Evolutionary conservation across 2,888 invertebrate species (phyloP), one percentile per base, ranked within the genome.

Genomic region (Drosophila quinaria): DNA sequence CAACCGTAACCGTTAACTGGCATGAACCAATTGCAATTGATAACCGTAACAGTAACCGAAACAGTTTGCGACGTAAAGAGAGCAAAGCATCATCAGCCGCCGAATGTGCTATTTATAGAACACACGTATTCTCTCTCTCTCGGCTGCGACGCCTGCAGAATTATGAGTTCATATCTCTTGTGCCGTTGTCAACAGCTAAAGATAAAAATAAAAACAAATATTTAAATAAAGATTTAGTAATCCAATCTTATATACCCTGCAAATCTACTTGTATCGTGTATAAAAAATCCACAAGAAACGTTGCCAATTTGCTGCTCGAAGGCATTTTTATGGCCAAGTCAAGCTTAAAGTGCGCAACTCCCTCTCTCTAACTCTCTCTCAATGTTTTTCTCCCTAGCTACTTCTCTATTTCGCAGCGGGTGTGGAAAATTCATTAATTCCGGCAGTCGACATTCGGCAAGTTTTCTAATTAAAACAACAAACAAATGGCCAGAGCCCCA

Each of bases 391-490:
- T 50, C 22, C 37, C 4, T 44, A 6, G 9, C 15, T 29, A 22
- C 9, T 50, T 46, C 17, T 41, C 17, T n/a, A n/a, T 17, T 39
- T 47, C 19, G 10, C 25, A n/a, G 31, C 3, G 17, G 11, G 31
- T 19, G 9, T 11, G 10, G 10, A 19, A 78, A 85, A 87, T 85
- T 86, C 84, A 85, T 85, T 85, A 87, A 85, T 85, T 88, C 89
- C 78, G 71, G 51, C 73, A 72, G 74, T 63, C 65, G 66, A 54
- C 62, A 58, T 71, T 63, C 59, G 75, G 76, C 82, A 89, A 89
- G 89, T 86, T 86, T 86, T 86, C 86, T 86, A 86, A 86, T 89
- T 86, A 86, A 86, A 87, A 89, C 88, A 86, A 86, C 89, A 86
- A 86, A 89, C 87, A 87, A 89, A 87, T 84, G 85, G 81, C 71